These are phyloP conservation scores for Propsilocerus akamusi DNA, from an alignment of 1,140 invertebrate species.

Conservation along the genomic window DNA sequence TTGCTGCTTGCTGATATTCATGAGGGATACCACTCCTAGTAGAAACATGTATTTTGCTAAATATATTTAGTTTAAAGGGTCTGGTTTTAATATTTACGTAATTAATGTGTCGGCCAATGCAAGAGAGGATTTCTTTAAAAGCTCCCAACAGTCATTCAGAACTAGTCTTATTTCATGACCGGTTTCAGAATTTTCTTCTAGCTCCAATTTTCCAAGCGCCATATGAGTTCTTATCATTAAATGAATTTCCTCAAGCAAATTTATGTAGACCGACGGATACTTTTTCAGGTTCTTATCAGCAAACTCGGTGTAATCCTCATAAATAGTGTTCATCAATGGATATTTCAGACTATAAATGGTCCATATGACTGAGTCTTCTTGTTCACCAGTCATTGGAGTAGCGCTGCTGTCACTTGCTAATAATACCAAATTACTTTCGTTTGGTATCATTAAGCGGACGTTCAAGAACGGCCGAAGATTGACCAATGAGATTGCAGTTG, in stretches of 20 bases:
- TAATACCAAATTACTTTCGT: slow-evolving; percentile 40
- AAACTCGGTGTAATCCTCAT: neutral
- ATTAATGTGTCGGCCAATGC: neutral
- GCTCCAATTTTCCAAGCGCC: neutral
- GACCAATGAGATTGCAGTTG: slow-evolving; percentile 47
- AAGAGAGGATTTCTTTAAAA: neutral
- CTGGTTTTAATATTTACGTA: too few relatives aligned
- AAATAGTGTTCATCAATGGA: neutral
- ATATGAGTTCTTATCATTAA: neutral
- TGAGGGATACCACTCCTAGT: neutral
- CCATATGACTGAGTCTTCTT: neutral
- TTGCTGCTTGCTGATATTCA: neutral
- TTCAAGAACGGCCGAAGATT: slow-evolving; percentile 53
- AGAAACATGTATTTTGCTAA: too few relatives aligned
- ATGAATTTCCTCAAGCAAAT: neutral
- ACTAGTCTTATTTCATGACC: neutral
- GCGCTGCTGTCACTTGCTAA: slow-evolving; percentile 27
- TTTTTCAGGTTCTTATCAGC: neutral
- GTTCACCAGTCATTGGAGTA: neutral
- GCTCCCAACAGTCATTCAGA: neutral
- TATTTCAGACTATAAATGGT: neutral
- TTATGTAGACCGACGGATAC: neutral
- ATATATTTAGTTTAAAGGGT: too few relatives aligned
- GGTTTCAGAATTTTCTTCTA: neutral
- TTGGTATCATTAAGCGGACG: slow-evolving; percentile 40